Evolutionary conservation across 2,888 invertebrate species (phyloP).

Genomic region (Neoaliturus tenellus): DNA sequence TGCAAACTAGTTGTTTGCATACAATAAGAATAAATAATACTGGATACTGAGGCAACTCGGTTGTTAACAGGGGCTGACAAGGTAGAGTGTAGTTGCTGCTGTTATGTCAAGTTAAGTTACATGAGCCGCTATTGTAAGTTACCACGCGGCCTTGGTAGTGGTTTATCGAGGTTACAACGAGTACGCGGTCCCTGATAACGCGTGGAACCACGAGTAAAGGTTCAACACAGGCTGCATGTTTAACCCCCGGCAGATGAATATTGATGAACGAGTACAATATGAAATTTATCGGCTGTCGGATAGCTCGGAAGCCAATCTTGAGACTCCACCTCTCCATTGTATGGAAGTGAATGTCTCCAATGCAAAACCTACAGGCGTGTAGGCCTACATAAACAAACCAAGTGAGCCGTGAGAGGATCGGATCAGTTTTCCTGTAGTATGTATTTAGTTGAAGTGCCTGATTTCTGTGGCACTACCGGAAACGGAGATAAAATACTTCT

Average conservation of each 20-base stretch:
- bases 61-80: slow-evolving; percentile 13
- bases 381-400: too few relatives aligned
- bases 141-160: background rate
- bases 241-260: background rate
- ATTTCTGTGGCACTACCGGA: too few relatives aligned
- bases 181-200: background rate
- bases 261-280: background rate
- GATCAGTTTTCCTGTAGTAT: too few relatives aligned
- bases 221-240: background rate
- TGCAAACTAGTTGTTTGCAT: background rate
- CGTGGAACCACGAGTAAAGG: background rate
- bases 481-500: too few relatives aligned
- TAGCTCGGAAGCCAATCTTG: background rate
- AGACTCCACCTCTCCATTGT: background rate
- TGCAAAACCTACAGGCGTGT: background rate
- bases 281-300: background rate
- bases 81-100: background rate
- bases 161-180: background rate
- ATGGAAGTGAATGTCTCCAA: background rate
- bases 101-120: background rate
- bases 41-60: background rate
- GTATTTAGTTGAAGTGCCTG: too few relatives aligned
- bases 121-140: background rate
- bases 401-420: too few relatives aligned
- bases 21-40: slow-evolving; percentile 17